Evolutionary conservation across 2,888 invertebrate species (phyloP), one percentile per base, ranked within the genome.

Genomic region (Bembecia ichneumoniformis): DNA sequence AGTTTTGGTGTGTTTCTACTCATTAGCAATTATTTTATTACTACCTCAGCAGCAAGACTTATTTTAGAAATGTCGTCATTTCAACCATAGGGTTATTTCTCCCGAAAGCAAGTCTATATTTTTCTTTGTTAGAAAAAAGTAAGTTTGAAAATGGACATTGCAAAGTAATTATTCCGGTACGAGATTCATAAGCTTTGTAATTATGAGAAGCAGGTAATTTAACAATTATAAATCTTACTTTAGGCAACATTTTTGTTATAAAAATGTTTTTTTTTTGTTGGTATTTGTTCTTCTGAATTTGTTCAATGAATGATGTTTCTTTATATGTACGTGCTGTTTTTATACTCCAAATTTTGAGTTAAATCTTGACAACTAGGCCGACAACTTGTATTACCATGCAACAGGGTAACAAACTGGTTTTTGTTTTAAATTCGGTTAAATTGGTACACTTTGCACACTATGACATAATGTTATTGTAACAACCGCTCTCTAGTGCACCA

Each of bases 291-390:
- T 56, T 56, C 50, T 60, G 55, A 60, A 58, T 55, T 58, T 54
- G 55, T 52, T 58, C 59, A 62, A 53, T 59, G 62, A 74, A 68
- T 76, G 74, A 73, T 71, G 58, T 53, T 48, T 58, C 58, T 57
- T 50, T 49, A 51, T 57, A 66, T 52, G 49, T 46, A n/a, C 35
- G 14, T 16, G 49, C 44, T 55, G 59, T 66, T 75, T 74, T 72
- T 77, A 77, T 77, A 75, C 68, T 62, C 54, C 48, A 51, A 54
- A 53, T 45, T 47, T 51, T 55, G 52, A 54, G 51, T 50, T 49
- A 50, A 46, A 20, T 15, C 46, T 14, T 28, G n/a, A 28, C 34
- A 34, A n/a, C 44, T 43, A 45, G 52, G 53, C 52, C 48, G 53
- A 45, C 53, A 48, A 46, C 47, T 49, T 45, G 49, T 43, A 48